These are phyloP conservation scores for Pseudochirops cupreus DNA, from an alignment of 2,797 vertebrate species.

Conservation along the genomic window DNA sequence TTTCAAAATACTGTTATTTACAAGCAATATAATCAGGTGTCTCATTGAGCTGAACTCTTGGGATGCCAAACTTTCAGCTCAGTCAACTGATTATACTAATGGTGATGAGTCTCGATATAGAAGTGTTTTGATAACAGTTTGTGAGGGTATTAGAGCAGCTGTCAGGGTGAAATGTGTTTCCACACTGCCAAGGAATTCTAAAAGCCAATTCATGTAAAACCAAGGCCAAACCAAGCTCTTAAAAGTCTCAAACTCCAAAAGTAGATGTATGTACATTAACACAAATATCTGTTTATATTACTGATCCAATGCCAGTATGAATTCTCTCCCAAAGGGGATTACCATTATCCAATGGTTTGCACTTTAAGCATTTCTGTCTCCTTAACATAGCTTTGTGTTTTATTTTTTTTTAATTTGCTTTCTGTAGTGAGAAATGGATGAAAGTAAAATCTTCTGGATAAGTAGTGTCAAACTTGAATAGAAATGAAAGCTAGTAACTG, in stretches of 20 bases:
- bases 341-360: not conserved
- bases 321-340: not conserved
- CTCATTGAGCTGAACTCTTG: slow-evolving; percentile 32
- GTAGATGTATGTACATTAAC: not conserved
- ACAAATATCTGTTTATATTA: slow-evolving; percentile 38
- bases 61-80: slow-evolving; percentile 39
- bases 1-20: slow-evolving; percentile 58
- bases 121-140: slow-evolving; percentile 63
- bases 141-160: slow-evolving; percentile 39
- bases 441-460: not conserved
- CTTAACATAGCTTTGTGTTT: not conserved
- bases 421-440: slow-evolving; percentile 22
- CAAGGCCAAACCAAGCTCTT: slow-evolving; percentile 4
- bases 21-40: slow-evolving; percentile 46
- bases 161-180: slow-evolving; percentile 45
- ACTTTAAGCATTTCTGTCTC: slow-evolving; percentile 15
- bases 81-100: slow-evolving; percentile 54
- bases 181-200: slow-evolving; percentile 19
- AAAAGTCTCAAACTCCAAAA: not conserved
- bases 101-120: slow-evolving; percentile 47
- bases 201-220: not conserved
- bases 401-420: not conserved
- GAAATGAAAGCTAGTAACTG: not conserved
- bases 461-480: not conserved
- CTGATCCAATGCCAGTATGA: slow-evolving; percentile 9